These are phyloP conservation scores for Mionectes olivaceus DNA, from an alignment of 2,797 vertebrate genomes.

Conservation along the genomic window DNA sequence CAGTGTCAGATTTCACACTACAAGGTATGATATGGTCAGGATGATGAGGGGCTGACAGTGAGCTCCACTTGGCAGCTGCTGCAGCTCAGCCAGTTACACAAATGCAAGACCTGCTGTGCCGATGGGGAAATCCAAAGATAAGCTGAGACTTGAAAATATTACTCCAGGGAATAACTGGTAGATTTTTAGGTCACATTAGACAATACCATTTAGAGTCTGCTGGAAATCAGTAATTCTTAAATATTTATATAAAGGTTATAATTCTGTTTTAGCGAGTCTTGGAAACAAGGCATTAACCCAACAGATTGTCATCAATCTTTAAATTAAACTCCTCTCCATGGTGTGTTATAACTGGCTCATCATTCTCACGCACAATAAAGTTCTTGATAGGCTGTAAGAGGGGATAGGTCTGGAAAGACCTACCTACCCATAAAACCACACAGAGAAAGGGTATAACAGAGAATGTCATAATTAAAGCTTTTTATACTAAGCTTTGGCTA, in stretches of 20 bases:
- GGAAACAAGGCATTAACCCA: background rate
- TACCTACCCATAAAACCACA: background rate
- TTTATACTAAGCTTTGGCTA: background rate
- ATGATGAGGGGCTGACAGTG: background rate
- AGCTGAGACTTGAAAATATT: conserved; percentile 42
- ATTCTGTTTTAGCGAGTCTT: background rate
- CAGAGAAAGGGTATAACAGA: background rate
- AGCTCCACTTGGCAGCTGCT: conserved; percentile 28
- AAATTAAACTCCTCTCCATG: background rate
- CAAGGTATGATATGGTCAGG: background rate
- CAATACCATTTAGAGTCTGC: background rate
- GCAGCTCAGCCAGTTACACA: conserved; percentile 32
- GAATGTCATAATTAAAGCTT: background rate
- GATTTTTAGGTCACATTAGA: background rate
- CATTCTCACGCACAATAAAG: background rate
- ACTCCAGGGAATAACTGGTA: conserved; percentile 2
- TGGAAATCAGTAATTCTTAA: conserved; percentile 25
- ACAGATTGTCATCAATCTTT: background rate
- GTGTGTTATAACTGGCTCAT: background rate
- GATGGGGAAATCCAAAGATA: background rate
- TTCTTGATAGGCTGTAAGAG: background rate
- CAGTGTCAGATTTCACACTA: conserved; percentile 13
- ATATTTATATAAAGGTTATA: background rate
- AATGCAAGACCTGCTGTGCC: background rate
- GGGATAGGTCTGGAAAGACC: background rate